Base-by-base conservation (phyloP, 2,888 invertebrate genomes). In the Dexiosoma caninum region DNA sequence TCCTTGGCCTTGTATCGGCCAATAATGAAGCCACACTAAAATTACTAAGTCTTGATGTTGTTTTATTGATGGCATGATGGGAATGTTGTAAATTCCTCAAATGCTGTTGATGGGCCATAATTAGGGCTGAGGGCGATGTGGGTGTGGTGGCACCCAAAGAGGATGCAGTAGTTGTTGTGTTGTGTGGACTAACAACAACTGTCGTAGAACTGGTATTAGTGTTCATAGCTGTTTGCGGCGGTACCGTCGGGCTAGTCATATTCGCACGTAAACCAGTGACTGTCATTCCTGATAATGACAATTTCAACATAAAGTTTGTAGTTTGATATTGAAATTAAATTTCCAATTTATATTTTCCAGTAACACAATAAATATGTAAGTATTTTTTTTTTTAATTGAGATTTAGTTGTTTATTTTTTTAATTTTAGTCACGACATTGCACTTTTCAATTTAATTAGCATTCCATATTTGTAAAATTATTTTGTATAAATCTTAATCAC, bases 1-100 rank as follows among this genome's bases (percentile, higher is more conserved):
- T 91, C 72, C 91, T 91, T 2, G 95, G 93, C 69, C 89, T 85
- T 27, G 97, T 94, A 86, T 97, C 97, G 14, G 96, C 94, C 84
- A 97, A 91, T 83, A 97, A 92, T 0, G 97, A 95, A 6, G 97
- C 96, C 84, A 97, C 97, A 90, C 96, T 95, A 92, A 97, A 97
- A 85, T 90, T 90, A 91, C 94, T 94, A 87, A 94, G 93, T 85
- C 94, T 91, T 82, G 94, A 93, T 81, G 93, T 92, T 72, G 89
- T 88, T 87, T 94, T 94, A 84, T 90, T 89, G 74, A 89, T 84
- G 85, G 89, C 88, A 46, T 84, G 85, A 59, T 85, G 85, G 76
- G 86, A 84, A 81, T 86, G 82, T 23, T 86, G 86, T 82, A 86
- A 82, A 84, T 86, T 83, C 19, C 84, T 83, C 71, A 83, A 78